These are phyloP conservation scores for Hippolais icterina DNA, from an alignment of 2,113 vertebrate species.

Conservation along the genomic window DNA sequence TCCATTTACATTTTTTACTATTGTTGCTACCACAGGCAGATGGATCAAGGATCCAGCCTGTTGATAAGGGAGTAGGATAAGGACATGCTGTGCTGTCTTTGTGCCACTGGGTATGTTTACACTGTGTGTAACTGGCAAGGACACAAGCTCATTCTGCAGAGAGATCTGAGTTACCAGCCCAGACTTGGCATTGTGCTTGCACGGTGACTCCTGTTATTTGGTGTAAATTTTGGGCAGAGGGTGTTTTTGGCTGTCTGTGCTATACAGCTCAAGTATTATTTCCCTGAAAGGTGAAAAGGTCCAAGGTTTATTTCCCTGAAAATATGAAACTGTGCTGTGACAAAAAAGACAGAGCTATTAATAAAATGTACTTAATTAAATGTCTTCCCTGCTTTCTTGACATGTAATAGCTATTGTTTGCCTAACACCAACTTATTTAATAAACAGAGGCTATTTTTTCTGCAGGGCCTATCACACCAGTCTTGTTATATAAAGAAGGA, in stretches of 20 bases:
- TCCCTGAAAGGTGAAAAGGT: not conserved
- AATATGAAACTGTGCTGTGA: not conserved
- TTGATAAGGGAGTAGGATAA: not conserved
- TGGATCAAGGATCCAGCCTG: not conserved
- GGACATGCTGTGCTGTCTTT: not conserved
- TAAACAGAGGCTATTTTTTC: not conserved
- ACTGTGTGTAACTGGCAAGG: not conserved
- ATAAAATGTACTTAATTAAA: not conserved
- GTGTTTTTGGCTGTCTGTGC: not conserved
- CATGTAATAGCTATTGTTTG: not conserved
- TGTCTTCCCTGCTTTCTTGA: not conserved
- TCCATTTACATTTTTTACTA: not conserved
- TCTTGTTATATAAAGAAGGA: not conserved
- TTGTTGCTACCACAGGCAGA: not conserved
- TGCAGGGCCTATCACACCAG: rapidly evolving
- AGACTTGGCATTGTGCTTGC: not conserved
- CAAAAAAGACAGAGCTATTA: not conserved
- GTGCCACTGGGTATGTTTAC: not conserved
- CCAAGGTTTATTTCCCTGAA: not conserved
- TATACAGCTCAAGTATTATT: not conserved
- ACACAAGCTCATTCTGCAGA: not conserved
- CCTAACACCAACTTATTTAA: not conserved
- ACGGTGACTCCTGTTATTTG: not conserved
- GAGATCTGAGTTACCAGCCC: not conserved
- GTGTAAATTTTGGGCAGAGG: not conserved